phyloP scores from a whole-genome alignment of 2,888 invertebrate genomes.

The Lepeophtheirus nordmannii region DNA sequence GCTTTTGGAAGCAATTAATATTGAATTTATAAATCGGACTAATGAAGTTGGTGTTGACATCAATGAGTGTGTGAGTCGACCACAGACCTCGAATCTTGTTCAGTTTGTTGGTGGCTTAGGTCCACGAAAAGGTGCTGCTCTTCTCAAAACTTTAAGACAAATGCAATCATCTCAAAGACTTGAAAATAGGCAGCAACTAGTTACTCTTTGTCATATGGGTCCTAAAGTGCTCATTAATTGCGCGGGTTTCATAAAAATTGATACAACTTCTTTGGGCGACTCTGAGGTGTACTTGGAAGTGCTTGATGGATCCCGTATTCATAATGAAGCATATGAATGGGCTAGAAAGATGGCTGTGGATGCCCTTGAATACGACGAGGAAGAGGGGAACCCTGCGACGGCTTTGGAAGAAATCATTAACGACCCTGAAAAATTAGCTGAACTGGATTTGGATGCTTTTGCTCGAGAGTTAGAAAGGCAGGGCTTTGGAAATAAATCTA shows the following conservation, averaged over 20 bases:
- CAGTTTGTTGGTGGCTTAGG: slow-evolving; percentile 96
- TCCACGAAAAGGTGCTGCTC: slow-evolving; percentile 75
- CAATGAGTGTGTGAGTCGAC: slow-evolving; percentile 74
- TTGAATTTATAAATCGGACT: slow-evolving; percentile 62
- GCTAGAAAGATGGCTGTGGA: slow-evolving; percentile 99
- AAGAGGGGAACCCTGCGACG: slow-evolving; percentile 63
- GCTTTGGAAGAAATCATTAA: slow-evolving; percentile 94
- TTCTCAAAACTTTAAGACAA: slow-evolving; percentile 67
- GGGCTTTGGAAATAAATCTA: slow-evolving; percentile 46
- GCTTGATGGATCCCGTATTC: slow-evolving; percentile 89
- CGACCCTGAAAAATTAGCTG: slow-evolving; percentile 43
- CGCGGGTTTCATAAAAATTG: slow-evolving; percentile 96
- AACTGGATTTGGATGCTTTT: slow-evolving; percentile 93
- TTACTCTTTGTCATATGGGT: slow-evolving; percentile 90
- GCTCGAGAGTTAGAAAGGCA: slow-evolving; percentile 89
- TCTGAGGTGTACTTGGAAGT: slow-evolving; percentile 56
- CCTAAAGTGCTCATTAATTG: slow-evolving; percentile 97
- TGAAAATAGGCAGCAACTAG: slow-evolving; percentile 85
- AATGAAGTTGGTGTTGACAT: slow-evolving; percentile 97
- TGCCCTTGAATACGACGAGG: slow-evolving; percentile 82
- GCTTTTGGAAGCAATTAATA: slow-evolving; percentile 27
- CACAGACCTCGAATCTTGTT: slow-evolving; percentile 69
- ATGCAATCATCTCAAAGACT: slow-evolving; percentile 45
- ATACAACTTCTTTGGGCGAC: slow-evolving; percentile 84
- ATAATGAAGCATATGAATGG: slow-evolving; percentile 99